Conservation (phyloP, 2,888 invertebrate genomes). For the Diloba caeruleocephala region DNA sequence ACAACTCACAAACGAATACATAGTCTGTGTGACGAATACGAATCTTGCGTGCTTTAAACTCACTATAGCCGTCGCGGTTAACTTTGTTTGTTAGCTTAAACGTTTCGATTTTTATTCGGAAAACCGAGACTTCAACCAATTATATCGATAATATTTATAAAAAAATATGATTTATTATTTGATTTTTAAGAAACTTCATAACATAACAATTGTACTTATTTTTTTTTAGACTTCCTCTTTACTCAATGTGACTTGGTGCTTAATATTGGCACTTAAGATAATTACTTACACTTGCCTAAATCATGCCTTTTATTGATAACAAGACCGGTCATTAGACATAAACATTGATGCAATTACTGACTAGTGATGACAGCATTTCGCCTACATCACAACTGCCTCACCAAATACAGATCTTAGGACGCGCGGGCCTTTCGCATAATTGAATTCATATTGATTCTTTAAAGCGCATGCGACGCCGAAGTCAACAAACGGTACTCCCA, state of each 20-base stretch:
- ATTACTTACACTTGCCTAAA: too few relatives aligned
- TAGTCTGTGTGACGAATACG: conserved; percentile 59
- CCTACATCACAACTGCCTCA: conserved; percentile 68
- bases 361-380: conserved; percentile 71
- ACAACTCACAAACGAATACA: conserved; percentile 46
- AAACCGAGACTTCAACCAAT: conserved; percentile 1
- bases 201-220: too few relatives aligned
- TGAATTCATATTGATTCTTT: conserved; percentile 73
- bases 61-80: conserved; percentile 15
- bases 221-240: not conserved
- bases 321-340: conserved; percentile 52
- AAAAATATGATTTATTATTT: not conserved
- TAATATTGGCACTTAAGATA: conserved; percentile 36
- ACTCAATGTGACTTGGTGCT: conserved; percentile 7
- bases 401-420: conserved; percentile 71
- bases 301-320: too few relatives aligned
- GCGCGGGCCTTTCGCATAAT: conserved; percentile 57
- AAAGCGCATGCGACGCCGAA: conserved; percentile 72
- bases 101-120: conserved; percentile 14
- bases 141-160: not conserved
- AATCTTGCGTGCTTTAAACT: conserved; percentile 32
- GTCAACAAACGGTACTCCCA: conserved; percentile 71
- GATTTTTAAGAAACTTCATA: too few relatives aligned
- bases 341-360: conserved; percentile 65
- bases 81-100: conserved; percentile 30